Evolutionary conservation across 2,797 vertebrate genomes (phyloP), one percentile per base, ranked within the genome.

Genomic region (Crypturellus tataupa): DNA sequence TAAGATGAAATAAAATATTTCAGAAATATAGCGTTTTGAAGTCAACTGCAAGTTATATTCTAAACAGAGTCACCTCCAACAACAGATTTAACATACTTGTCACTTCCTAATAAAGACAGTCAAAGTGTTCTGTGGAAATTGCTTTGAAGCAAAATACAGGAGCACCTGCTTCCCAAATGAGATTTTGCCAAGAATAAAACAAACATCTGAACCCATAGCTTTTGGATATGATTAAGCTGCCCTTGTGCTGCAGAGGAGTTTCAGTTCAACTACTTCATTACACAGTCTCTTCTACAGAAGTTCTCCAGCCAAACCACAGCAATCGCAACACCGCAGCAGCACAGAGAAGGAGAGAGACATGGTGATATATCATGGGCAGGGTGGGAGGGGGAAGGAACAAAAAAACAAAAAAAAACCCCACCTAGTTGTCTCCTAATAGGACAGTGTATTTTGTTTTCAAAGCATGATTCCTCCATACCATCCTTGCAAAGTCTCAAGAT

Each of bases 121-220:
- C 29, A 70, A 92, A 86, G 40, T 12, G 3, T 55, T 90, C 47
- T 78, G 20, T 62, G 25, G 31, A 92, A 95, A 68, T 77, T 42
- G 15, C 24, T 96, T 92, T 85, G 33, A 92, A 82, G n/a, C 31
- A 82, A 89, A 77, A 75, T 68, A 47, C 40, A 49, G 65, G 79
- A 87, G 14, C 3, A 4, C 17, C 31, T 82, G 37, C 31, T 73
- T 79, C 63, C 33, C 31, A 33, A 71, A 76, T 44, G 9, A 56
- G 12, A 11, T 25, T 91, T 91, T 87, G 49, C 53, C 72, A 80
- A 78, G 46, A 42, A 73, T 2, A 29, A 84, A n/a, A 19, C 35
- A 51, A 76, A 8, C 60, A 63, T 63, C 56, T 42, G 59, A 79
- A 73, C 16, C 7, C 40, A 18, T 1, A 55, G 23, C 18, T 62